These are phyloP conservation scores for Euphonia xanthogaster DNA, from an alignment of 2,797 vertebrate genomes.

Conservation along the genomic window DNA sequence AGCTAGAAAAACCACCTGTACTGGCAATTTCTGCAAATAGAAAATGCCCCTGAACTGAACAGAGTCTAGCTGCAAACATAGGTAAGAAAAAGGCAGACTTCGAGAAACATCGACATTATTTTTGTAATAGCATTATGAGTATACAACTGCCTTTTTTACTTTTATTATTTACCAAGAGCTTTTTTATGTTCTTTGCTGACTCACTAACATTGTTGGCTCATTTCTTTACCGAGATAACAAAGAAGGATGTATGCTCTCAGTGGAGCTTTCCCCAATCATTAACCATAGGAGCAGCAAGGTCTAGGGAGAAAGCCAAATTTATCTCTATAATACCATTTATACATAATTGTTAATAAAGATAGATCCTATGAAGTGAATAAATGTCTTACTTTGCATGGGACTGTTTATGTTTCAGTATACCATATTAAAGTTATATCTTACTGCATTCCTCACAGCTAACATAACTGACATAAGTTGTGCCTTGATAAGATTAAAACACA, in stretches of 20 bases:
- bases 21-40: neutral
- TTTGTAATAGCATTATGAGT: neutral
- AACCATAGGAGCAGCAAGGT: neutral
- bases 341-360: neutral
- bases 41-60: neutral
- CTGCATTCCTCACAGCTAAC: neutral
- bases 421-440: neutral
- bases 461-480: neutral
- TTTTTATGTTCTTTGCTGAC: neutral
- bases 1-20: neutral
- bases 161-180: neutral
- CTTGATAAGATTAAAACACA: neutral
- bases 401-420: neutral
- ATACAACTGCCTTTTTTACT: neutral
- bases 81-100: neutral
- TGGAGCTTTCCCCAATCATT: neutral
- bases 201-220: neutral
- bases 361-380: neutral
- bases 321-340: neutral
- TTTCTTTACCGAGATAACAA: neutral
- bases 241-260: neutral
- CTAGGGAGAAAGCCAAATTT: neutral
- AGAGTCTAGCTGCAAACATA: accelerated
- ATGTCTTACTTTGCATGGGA: neutral
- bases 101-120: neutral